phyloP scores from a whole-genome alignment of 2,797 vertebrate genomes.

The Pagetopsis macropterus region DNA sequence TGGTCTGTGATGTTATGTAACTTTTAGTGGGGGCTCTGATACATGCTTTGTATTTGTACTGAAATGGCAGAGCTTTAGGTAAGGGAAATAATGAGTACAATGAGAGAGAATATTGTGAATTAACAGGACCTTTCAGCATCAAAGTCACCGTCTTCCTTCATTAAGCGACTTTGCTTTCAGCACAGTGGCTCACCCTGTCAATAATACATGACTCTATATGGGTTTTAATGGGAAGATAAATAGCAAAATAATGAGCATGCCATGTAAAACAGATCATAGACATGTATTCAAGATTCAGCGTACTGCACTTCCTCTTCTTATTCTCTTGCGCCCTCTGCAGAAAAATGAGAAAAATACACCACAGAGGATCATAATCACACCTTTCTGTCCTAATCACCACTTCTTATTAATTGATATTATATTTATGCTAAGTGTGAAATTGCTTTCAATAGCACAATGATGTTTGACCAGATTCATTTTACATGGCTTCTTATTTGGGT shows the following conservation, averaged over 20 bases:
- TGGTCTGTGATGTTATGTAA: constrained; percentile 24
- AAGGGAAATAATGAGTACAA: constrained; percentile 53
- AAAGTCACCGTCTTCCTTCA: constrained; percentile 37
- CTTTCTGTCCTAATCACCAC: not conserved
- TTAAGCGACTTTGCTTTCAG: constrained; percentile 15
- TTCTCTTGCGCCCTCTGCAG: constrained; percentile 81
- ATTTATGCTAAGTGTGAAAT: not conserved
- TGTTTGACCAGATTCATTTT: constrained; percentile 35
- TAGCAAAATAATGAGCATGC: constrained; percentile 34
- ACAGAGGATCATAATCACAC: constrained; percentile 2
- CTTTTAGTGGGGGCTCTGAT: not conserved
- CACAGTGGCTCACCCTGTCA: constrained; percentile 25
- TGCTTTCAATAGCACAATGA: constrained; percentile 1
- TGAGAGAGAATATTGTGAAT: not conserved
- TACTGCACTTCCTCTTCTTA: constrained; percentile 27
- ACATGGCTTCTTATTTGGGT: constrained; percentile 51
- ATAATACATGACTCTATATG: constrained; percentile 37
- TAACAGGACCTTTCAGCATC: constrained; percentile 34
- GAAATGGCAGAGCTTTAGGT: constrained; percentile 44
- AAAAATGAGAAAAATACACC: constrained; percentile 61
- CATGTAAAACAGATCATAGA: constrained; percentile 29
- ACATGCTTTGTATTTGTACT: constrained; percentile 16
- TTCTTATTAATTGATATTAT: constrained; percentile 1
- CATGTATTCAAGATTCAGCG: constrained; percentile 4
- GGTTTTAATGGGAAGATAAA: constrained; percentile 1